Evolutionary conservation across 1,140 invertebrate species (phyloP).

Genomic region (Oncopeltus fasciatus): DNA sequence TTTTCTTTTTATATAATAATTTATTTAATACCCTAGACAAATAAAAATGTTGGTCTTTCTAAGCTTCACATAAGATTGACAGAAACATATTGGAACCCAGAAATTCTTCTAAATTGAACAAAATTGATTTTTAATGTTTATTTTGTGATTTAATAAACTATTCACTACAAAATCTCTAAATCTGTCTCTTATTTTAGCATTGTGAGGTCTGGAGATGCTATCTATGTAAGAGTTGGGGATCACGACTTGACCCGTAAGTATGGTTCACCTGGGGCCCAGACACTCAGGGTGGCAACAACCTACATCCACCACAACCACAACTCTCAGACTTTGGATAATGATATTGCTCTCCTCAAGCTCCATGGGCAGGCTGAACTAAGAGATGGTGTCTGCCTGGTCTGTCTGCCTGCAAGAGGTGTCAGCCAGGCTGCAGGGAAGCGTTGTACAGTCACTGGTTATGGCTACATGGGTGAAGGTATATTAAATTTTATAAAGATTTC

Average conservation of each 20-base stretch:
- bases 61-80: no score
- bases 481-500: conserved; percentile 10
- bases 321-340: conserved; percentile 87
- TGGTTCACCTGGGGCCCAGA: conserved; percentile 75
- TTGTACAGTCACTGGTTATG: conserved; percentile 85
- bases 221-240: conserved; percentile 83
- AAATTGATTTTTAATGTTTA: no score
- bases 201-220: conserved; percentile 75
- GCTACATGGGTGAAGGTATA: conserved; percentile 84
- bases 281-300: conserved; percentile 72
- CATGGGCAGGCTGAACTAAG: conserved; percentile 78
- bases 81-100: no score
- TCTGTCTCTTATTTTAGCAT: conserved; percentile 50
- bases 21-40: no score
- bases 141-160: no score
- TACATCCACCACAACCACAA: conserved; percentile 96
- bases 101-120: no score
- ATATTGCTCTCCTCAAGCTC: conserved; percentile 84
- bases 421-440: conserved; percentile 72
- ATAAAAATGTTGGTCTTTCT: no score
- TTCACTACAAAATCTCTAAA: no score
- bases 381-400: conserved; percentile 70
- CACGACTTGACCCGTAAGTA: conserved; percentile 78
- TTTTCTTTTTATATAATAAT: no score
- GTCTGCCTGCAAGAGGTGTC: conserved; percentile 71